A percentile compares a stretch with the other conserved stretches of the same genome.
phyloP scores from a whole-genome alignment of 1,140 invertebrate species.

The Drosophila nasuta region DNA sequence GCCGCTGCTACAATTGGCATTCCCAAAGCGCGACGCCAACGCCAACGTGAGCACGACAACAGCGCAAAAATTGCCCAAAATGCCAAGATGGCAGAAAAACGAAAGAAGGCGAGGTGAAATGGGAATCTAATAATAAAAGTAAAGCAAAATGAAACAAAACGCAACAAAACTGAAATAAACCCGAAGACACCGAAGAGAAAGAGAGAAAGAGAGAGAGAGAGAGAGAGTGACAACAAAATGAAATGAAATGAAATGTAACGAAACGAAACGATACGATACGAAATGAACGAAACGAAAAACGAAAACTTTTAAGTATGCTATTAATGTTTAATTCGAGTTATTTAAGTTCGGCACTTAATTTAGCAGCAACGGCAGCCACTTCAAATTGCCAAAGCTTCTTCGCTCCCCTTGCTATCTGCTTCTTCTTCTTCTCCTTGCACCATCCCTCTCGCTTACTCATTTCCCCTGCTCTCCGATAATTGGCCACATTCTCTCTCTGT shows the following conservation, averaged over 20 bases:
- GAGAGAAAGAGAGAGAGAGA: no score
- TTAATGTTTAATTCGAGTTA: conserved; percentile 83
- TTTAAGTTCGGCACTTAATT: conserved; percentile 82
- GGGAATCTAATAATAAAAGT: conserved; percentile 17
- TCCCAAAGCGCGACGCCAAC: conserved; percentile 22
- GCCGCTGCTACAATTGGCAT: conserved; percentile 26
- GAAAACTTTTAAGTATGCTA: conserved; percentile 80
- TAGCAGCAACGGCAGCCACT: conserved; percentile 54
- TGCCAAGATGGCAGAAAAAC: not conserved
- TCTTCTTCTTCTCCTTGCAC: not conserved
- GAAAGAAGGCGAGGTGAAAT: not conserved
- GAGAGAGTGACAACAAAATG: conserved; percentile 12
- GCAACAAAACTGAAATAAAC: conserved; percentile 23
- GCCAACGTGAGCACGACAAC: not conserved
- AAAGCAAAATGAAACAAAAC: conserved; percentile 22
- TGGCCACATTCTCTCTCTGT: not conserved
- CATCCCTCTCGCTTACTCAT: not conserved
- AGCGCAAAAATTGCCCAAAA: conserved; percentile 20
- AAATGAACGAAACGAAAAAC: conserved; percentile 53
- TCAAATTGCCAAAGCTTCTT: conserved; percentile 32
- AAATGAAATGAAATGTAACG: not conserved
- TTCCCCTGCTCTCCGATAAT: not conserved
- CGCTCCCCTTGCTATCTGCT: not conserved
- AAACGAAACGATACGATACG: conserved; percentile 19
- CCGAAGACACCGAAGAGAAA: conserved; percentile 13